Percentiles rank a stretch among this genome's conserved stretches.
Conservation (phyloP, 2,888 invertebrate genomes). For the Parthenolecanium corni region DNA sequence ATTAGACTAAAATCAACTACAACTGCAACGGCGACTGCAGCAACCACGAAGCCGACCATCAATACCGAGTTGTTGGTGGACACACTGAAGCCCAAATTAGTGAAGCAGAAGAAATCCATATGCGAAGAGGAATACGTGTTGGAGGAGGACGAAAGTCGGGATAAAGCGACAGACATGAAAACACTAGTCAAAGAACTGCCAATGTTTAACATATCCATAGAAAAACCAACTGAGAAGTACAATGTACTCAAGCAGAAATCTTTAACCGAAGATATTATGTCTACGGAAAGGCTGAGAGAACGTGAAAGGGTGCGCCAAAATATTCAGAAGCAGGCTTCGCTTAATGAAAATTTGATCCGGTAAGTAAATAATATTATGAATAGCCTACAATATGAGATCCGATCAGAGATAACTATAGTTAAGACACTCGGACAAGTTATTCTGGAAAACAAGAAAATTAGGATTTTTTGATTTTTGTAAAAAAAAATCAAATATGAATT, state of each 20-base stretch:
- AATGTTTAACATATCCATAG: constrained; percentile 44
- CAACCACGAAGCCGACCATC: constrained; percentile 30
- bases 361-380: neutral
- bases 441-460: no score
- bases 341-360: constrained; percentile 73
- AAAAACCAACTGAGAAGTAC: constrained; percentile 16
- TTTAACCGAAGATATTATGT: constrained; percentile 79
- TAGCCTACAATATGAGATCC: no score
- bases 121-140: constrained; percentile 48
- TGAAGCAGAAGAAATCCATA: constrained; percentile 76
- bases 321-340: constrained; percentile 77
- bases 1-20: constrained; percentile 17
- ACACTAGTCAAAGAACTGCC: constrained; percentile 52
- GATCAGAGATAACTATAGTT: no score
- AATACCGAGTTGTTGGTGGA: constrained; percentile 1
- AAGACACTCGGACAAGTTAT: no score
- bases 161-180: constrained; percentile 51
- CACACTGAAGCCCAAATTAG: constrained; percentile 52
- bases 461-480: neutral
- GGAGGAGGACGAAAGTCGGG: constrained; percentile 37
- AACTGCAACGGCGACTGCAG: neutral
- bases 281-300: constrained; percentile 68
- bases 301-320: constrained; percentile 70
- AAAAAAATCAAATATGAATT: neutral
- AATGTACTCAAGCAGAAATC: constrained; percentile 67